phyloP scores from a whole-genome alignment of 2,113 vertebrate genomes.

The Mesoclemmys tuberculata region DNA sequence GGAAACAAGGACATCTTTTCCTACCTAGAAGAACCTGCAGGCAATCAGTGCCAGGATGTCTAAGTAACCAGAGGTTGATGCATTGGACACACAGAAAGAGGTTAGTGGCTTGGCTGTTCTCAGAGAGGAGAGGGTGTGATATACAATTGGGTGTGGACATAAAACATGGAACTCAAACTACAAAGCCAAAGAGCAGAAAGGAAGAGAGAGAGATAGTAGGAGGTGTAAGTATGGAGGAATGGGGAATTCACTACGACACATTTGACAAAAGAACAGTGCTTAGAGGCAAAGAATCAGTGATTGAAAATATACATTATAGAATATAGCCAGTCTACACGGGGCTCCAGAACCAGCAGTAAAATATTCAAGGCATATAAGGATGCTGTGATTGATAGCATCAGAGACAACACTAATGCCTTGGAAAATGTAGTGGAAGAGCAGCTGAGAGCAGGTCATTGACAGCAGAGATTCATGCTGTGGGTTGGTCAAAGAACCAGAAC shows the following conservation, averaged over 20 bases:
- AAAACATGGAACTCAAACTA: not conserved
- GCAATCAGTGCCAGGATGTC: not conserved
- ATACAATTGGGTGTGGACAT: not conserved
- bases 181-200: not conserved
- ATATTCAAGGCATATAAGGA: not conserved
- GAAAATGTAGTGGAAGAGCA: not conserved
- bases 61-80: not conserved
- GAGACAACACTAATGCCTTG: not conserved
- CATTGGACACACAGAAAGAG: not conserved
- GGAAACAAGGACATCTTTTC: not conserved
- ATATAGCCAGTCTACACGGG: not conserved
- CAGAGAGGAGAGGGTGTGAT: not conserved
- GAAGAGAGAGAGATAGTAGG: not conserved
- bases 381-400: not conserved
- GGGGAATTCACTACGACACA: not conserved
- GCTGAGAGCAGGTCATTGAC: not conserved
- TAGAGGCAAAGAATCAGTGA: not conserved
- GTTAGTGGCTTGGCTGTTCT: not conserved
- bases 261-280: not conserved
- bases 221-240: not conserved
- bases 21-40: not conserved
- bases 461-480: not conserved
- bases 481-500: not conserved
- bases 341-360: not conserved
- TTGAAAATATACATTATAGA: not conserved